Conservation (phyloP, 2,113 vertebrate genomes). For the Dipodomys ordii region DNA sequence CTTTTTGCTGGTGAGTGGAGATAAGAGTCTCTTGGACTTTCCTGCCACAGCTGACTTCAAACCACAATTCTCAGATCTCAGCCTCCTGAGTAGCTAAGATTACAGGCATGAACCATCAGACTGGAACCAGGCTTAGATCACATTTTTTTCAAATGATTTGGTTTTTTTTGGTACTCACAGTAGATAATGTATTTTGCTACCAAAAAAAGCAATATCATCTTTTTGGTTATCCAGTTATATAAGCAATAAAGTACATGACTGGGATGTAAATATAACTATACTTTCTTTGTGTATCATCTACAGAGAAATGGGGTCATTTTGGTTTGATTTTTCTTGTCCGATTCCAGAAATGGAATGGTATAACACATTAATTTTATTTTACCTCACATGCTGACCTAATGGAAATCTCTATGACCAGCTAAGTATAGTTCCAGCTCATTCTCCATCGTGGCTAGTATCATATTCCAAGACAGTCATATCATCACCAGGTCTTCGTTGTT, state of each 20-base stretch:
- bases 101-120: too few relatives aligned
- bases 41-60: too few relatives aligned
- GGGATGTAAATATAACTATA: neutral
- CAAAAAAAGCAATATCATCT: neutral
- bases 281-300: neutral
- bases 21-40: too few relatives aligned
- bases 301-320: neutral
- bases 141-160: neutral
- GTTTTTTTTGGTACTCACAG: neutral
- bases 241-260: neutral
- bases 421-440: neutral
- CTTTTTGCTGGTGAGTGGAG: too few relatives aligned
- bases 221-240: neutral
- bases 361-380: neutral
- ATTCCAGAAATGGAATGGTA: constrained; percentile 22
- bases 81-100: too few relatives aligned
- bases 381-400: neutral
- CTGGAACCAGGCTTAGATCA: neutral
- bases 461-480: neutral
- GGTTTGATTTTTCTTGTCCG: neutral
- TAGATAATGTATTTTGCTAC: neutral
- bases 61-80: too few relatives aligned
- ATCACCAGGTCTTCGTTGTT: neutral
- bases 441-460: neutral
- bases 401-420: neutral